A percentile compares a stretch with the other conserved stretches of the same genome.
Conservation (phyloP, 1,140 invertebrate genomes). For the Chelonus insularis region DNA sequence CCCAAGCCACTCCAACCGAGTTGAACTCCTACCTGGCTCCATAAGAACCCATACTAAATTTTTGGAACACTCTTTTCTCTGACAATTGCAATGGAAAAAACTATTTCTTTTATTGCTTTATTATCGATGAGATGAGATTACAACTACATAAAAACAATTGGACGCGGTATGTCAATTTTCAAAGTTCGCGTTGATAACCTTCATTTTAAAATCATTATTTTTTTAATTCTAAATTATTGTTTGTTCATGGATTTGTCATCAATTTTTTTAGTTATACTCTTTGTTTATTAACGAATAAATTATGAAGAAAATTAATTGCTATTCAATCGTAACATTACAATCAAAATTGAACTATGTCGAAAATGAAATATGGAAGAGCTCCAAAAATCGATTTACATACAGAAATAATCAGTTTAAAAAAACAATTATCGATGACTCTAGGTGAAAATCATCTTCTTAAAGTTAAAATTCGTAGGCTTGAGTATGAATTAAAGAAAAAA, state of each 20-base stretch:
- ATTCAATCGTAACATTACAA: too few relatives aligned
- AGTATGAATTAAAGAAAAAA: slow-evolving; percentile 40
- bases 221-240: slow-evolving; percentile 1
- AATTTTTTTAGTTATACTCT: not conserved
- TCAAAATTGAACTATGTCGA: not conserved
- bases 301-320: too few relatives aligned
- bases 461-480: slow-evolving; percentile 41
- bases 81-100: too few relatives aligned
- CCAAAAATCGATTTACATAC: slow-evolving; percentile 39
- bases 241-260: not conserved
- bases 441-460: slow-evolving; percentile 44
- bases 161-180: slow-evolving; percentile 7
- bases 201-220: not conserved
- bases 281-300: too few relatives aligned
- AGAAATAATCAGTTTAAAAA: slow-evolving; percentile 40
- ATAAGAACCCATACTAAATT: too few relatives aligned
- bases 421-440: slow-evolving; percentile 34
- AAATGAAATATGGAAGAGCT: not conserved
- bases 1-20: too few relatives aligned
- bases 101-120: too few relatives aligned
- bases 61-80: too few relatives aligned
- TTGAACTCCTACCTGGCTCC: too few relatives aligned
- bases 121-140: too few relatives aligned
- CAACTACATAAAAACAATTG: slow-evolving; percentile 8
- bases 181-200: not conserved